Evolutionary conservation across 2,113 vertebrate genomes (phyloP), one percentile per base, ranked within the genome.

Genomic region (Coryphaenoides rupestris): DNA sequence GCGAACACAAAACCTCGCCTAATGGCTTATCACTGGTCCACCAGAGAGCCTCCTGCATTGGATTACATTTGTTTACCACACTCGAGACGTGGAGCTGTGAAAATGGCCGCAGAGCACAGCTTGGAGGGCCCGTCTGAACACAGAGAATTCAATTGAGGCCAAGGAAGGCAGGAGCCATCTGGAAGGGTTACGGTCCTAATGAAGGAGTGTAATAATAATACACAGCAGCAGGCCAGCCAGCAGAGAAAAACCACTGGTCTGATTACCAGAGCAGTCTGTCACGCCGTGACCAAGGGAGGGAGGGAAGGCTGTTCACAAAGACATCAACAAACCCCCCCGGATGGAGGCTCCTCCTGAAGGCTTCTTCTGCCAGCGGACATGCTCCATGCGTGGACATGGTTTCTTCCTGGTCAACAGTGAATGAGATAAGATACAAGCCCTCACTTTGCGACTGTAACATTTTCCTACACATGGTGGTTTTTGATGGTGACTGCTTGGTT

Each of bases 131-230:
- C 66, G 73, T 81, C 53, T 62, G 65, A 81, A 80, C 66, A 60
- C 33, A 55, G 73, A 68, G 86, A 88, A 86, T 85, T 86, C 72
- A 87, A 86, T 82, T 68, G 78, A 80, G 78, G 67, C 16, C 16
- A 62, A 50, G 56, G 28, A 65, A 67, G 60, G 72, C 72, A 66
- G 74, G 65, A 75, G 86, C 88, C 87, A 88, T 89, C 86, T 86
- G 84, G 86, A 87, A 79, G 76, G 81, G 80, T 83, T 77, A 66
- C 65, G 68, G 66, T 61, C 75, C 72, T 81, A 69, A 83, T 84
- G 88, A 83, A 69, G 78, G 78, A 78, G 66, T 79, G 61, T 69
- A 76, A 76, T 71, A 85, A 73, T 82, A 81, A 40, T 7, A 40
- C 33, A 40, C 4, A 40, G 79, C 72, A 79, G 58, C 33, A 23